phyloP scores from a whole-genome alignment of 2,797 vertebrate species.

The Chrysolophus pictus region DNA sequence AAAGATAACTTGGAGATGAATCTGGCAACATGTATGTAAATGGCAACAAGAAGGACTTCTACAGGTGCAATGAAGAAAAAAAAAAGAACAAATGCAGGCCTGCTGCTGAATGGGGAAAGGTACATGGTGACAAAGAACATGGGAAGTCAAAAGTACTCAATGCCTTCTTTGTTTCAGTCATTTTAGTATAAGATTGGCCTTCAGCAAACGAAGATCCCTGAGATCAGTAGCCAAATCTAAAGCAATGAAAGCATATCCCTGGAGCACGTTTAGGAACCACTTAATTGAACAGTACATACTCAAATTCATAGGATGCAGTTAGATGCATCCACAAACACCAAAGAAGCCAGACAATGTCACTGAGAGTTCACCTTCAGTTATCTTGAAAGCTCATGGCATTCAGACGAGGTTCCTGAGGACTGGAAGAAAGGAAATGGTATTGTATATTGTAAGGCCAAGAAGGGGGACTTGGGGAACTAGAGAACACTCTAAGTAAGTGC shows the following conservation, averaged over 20 bases:
- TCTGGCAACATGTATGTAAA: background rate
- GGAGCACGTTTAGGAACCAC: fast-evolving
- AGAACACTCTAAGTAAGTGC: background rate
- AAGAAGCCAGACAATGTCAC: background rate
- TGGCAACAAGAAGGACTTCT: background rate
- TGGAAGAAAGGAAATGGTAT: background rate
- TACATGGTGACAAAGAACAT: background rate
- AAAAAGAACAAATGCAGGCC: background rate
- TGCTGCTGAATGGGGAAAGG: background rate
- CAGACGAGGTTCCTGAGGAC: background rate
- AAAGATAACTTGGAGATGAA: fast-evolving
- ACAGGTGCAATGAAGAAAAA: background rate
- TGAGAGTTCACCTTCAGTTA: background rate
- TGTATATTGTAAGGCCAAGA: background rate
- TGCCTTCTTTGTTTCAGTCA: background rate
- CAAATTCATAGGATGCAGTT: background rate
- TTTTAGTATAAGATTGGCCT: background rate
- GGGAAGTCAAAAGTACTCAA: background rate
- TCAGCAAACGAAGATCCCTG: background rate
- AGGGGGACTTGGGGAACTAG: background rate
- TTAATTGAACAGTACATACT: background rate
- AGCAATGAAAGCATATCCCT: background rate
- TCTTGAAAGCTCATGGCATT: background rate
- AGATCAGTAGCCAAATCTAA: background rate
- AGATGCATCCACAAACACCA: background rate